Base-by-base conservation (phyloP, 1,140 invertebrate species). In the Grapholita molesta region DNA sequence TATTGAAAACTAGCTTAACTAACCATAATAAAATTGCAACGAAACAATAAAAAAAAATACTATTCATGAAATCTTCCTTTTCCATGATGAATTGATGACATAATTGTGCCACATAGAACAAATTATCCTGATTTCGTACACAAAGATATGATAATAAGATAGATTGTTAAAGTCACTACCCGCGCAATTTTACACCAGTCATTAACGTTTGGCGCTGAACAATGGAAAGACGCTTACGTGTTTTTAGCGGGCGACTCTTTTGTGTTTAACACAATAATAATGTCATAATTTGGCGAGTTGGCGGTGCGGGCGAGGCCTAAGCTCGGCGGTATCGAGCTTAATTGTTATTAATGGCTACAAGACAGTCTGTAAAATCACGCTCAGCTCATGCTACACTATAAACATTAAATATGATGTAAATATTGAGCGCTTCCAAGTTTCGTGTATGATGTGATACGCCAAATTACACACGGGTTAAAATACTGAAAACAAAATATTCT, bases 331-430 rank as follows among this genome's bases (percentile, higher is more conserved):
- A 88, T 84, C 82, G 84, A 73, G 70, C 76, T 74, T 88, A 88
- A 90, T 86, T 79, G 86, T 88, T 84, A 88, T 90, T 88, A 90
- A 90, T 88, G 81, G 76, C 79, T 53, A 67, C 42, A 74, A 83
- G 80, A 87, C 78, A 81, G 74, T 73, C 72, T 83, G 77, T 78
- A 75, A 82, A 82, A 83, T 84, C 76, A 87, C 72, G 67, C 69
- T 74, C 42, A 69, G 25, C 55, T 61, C 15, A 28, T 32, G 55
- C 55, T 61, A 61, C 55, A 61, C 24, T 61, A 57, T 61, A 61
- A 61, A 30, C 25, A 61, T 57, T 57, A 57, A 61, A 61, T 61
- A 61, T 61, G 55, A 61, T 32, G 55, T 61, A n/a, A n/a, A 61
- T 61, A 25, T 61, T n/a, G 15, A 61, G 30, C 15, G 55, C 55